These are phyloP conservation scores for Drosophila bocqueti DNA, from an alignment of 1,140 invertebrate genomes.

Conservation along the genomic window DNA sequence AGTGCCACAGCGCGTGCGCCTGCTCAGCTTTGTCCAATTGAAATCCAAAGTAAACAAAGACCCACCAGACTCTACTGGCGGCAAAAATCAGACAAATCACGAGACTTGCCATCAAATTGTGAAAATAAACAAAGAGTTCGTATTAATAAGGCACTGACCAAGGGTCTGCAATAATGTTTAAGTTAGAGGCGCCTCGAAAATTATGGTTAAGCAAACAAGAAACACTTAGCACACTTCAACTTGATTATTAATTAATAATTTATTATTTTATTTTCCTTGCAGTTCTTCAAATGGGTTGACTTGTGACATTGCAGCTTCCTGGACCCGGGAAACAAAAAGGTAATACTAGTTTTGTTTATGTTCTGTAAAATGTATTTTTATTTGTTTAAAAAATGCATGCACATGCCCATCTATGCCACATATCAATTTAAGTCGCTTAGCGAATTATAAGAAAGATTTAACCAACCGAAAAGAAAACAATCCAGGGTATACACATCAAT, in stretches of 20 bases:
- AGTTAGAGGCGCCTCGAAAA: slow-evolving; percentile 20
- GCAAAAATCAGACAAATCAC: slow-evolving; percentile 41
- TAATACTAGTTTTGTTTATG: slow-evolving; percentile 22
- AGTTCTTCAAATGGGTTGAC: slow-evolving; percentile 85
- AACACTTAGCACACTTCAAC: not conserved
- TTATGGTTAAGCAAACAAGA: slow-evolving; percentile 1
- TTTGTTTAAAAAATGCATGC: slow-evolving; percentile 1
- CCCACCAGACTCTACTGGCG: slow-evolving; percentile 17
- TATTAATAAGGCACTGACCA: slow-evolving; percentile 18
- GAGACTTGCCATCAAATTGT: slow-evolving; percentile 22
- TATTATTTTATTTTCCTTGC: slow-evolving; percentile 36
- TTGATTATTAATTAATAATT: not conserved
- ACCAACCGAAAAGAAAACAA: slow-evolving; percentile 16
- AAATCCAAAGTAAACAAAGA: slow-evolving; percentile 29
- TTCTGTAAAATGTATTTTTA: not conserved
- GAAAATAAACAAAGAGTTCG: slow-evolving; percentile 43
- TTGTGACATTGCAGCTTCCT: slow-evolving; percentile 83
- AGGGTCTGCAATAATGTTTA: slow-evolving; percentile 1
- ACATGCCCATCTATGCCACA: not conserved
- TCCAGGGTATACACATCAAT: slow-evolving; percentile 23
- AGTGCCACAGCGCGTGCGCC: slow-evolving; percentile 42
- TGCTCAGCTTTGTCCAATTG: slow-evolving; percentile 30
- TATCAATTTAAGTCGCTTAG: slow-evolving; percentile 5
- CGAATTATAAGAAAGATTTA: slow-evolving; percentile 6
- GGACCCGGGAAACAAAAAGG: slow-evolving; percentile 85